These are phyloP conservation scores for Ornithoptera alexandrae DNA, from an alignment of 2,888 invertebrate genomes.

Conservation along the genomic window DNA sequence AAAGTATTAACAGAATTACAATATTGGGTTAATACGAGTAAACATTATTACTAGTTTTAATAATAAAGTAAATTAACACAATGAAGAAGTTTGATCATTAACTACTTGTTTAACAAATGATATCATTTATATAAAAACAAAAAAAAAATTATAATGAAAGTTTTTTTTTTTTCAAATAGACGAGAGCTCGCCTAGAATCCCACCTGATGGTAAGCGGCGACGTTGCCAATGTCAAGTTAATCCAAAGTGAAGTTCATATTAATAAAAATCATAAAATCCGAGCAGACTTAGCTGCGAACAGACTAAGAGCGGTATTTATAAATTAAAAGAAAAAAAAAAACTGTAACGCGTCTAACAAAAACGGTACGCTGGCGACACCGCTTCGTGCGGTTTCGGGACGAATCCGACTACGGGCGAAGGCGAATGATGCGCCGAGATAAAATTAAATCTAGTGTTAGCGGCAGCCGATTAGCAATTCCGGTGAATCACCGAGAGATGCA, in stretches of 20 bases:
- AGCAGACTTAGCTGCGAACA: not conserved
- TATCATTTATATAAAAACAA: too few species aligned
- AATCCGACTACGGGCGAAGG: conserved; percentile 14
- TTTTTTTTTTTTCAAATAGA: too few species aligned
- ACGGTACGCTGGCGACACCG: conserved; percentile 5
- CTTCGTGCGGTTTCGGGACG: conserved; percentile 5
- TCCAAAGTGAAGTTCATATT: not conserved
- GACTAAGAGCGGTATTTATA: not conserved
- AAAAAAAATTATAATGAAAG: too few species aligned
- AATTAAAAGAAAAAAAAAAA: not conserved
- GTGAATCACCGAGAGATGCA: conserved; percentile 21
- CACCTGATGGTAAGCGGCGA: too few species aligned
- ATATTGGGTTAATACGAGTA: too few species aligned
- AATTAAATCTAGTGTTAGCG: conserved; percentile 26
- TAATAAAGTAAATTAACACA: too few species aligned
- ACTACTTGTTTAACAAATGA: too few species aligned
- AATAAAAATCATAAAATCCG: not conserved
- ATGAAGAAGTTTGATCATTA: too few species aligned
- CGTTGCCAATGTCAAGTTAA: too few species aligned
- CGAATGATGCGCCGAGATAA: conserved; percentile 21
- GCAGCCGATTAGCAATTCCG: conserved; percentile 20
- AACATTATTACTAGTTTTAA: too few species aligned
- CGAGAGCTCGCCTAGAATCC: too few species aligned
- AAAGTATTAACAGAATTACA: too few species aligned
- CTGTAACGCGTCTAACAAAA: conserved; percentile 3